These are phyloP conservation scores for Coelopa frigida DNA, from an alignment of 1,140 invertebrate species.

Conservation along the genomic window DNA sequence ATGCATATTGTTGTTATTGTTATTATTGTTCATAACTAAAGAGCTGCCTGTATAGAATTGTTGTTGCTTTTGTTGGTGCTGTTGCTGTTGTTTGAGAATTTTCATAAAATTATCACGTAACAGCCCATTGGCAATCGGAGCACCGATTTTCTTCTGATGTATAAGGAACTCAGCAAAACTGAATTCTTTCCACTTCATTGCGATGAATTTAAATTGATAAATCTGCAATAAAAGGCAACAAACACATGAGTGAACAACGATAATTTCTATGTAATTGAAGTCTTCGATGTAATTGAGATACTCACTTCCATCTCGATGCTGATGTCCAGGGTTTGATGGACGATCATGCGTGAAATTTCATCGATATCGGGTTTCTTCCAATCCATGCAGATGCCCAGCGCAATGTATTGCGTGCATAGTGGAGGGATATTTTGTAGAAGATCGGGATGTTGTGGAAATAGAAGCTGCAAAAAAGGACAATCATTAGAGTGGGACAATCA, in stretches of 20 bases:
- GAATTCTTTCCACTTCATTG: constrained; percentile 37
- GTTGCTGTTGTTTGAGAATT: constrained; percentile 10
- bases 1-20: constrained; percentile 3
- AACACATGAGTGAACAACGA: neutral
- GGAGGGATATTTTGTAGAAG: constrained; percentile 27
- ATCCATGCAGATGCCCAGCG: constrained; percentile 34
- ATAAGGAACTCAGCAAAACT: constrained; percentile 32
- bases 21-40: constrained; percentile 6
- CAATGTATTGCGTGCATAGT: constrained; percentile 31
- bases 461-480: constrained; percentile 21
- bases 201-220: constrained; percentile 34
- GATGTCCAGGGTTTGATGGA: constrained; percentile 27
- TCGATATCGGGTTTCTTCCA: constrained; percentile 28
- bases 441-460: constrained; percentile 34
- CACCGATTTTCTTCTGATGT: constrained; percentile 35
- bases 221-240: constrained; percentile 10
- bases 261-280: neutral
- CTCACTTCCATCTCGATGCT: constrained; percentile 19
- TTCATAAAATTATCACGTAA: constrained; percentile 36
- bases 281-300: neutral
- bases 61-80: constrained; percentile 20
- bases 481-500: no score
- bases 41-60: constrained; percentile 6
- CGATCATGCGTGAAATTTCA: constrained; percentile 22
- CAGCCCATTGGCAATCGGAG: constrained; percentile 26